Evolutionary conservation across 2,888 invertebrate species (phyloP).

Genomic region (Mamestra brassicae): DNA sequence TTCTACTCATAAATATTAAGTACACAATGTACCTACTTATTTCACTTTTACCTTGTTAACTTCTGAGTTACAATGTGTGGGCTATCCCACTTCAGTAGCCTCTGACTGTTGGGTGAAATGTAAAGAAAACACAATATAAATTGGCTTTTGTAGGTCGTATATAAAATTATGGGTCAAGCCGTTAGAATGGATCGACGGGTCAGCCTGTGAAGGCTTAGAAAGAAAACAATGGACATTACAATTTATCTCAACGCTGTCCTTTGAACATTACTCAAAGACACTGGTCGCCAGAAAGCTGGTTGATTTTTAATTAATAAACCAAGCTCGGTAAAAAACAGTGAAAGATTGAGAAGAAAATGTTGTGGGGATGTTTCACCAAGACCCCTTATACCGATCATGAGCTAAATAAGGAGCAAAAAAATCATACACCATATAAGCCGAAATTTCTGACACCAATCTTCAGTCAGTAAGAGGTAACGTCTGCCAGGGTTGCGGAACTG

Average conservation of each 20-base stretch:
- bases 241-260: too few species aligned
- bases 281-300: too few species aligned
- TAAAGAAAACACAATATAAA: slow-evolving; percentile 32
- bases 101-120: background rate
- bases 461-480: too few species aligned
- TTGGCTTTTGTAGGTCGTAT: background rate
- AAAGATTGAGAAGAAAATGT: background rate
- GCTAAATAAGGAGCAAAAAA: too few species aligned
- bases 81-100: slow-evolving; percentile 16
- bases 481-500: too few species aligned
- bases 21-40: background rate
- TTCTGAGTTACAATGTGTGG: background rate
- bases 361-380: background rate
- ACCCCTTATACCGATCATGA: too few species aligned
- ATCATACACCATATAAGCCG: too few species aligned
- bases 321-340: too few species aligned
- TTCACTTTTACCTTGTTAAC: background rate
- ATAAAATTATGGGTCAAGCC: slow-evolving; percentile 25
- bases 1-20: background rate
- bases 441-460: too few species aligned
- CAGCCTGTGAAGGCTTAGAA: background rate
- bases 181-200: background rate
- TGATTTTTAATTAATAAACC: too few species aligned
- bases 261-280: too few species aligned
- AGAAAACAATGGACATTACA: background rate